These are phyloP conservation scores for Auanema sp. DNA, from an alignment of 2,888 invertebrate genomes.

Conservation along the genomic window DNA sequence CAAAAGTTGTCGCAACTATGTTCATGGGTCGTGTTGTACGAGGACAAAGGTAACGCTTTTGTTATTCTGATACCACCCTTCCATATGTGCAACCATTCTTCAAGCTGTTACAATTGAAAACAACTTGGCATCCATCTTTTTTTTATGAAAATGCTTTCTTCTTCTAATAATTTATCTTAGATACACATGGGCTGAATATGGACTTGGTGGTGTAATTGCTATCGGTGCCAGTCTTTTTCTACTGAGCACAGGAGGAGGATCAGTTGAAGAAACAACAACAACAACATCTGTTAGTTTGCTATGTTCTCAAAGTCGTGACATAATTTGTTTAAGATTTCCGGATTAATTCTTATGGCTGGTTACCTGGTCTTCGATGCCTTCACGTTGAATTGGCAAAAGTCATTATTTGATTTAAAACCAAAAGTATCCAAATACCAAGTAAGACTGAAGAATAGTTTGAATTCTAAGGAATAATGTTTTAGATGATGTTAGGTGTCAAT, in stretches of 20 bases:
- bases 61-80: not conserved
- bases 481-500: constrained; percentile 96
- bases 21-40: constrained; percentile 92
- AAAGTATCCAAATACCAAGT: constrained; percentile 56
- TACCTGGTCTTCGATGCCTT: constrained; percentile 96
- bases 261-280: constrained; percentile 12
- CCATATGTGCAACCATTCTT: not conserved
- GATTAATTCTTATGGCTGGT: constrained; percentile 80
- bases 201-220: constrained; percentile 85
- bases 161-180: no score
- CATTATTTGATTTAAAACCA: constrained; percentile 73
- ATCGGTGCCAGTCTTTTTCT: constrained; percentile 90
- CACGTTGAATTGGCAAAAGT: constrained; percentile 96
- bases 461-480: constrained; percentile 63
- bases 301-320: no score
- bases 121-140: not conserved
- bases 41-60: constrained; percentile 64
- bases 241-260: constrained; percentile 65
- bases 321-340: constrained; percentile 68
- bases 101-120: not conserved
- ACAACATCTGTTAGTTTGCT: constrained; percentile 5
- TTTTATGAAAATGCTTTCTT: constrained; percentile 2
- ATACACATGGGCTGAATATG: constrained; percentile 79
- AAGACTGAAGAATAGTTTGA: not conserved
- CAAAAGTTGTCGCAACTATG: constrained; percentile 97